Percentiles rank a stretch among this genome's conserved stretches.
phyloP scores from a whole-genome alignment of 2,888 invertebrate genomes.

The Lamellibrachia columna region DNA sequence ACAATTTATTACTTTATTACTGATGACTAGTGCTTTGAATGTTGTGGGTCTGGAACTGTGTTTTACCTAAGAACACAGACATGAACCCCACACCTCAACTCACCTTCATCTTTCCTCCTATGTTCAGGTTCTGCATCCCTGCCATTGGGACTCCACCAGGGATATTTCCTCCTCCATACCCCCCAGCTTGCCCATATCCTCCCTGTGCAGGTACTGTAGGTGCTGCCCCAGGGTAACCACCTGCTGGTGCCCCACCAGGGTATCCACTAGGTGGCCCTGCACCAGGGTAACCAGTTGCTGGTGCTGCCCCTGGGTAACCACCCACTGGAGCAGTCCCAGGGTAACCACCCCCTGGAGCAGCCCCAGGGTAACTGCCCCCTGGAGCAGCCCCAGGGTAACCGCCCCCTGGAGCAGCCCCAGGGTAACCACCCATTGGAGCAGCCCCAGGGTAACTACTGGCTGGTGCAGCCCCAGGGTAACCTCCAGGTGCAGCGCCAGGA shows the following conservation, averaged over 20 bases:
- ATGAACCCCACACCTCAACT: neutral
- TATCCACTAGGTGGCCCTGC: neutral
- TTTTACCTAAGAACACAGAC: no score
- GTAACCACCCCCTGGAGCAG: neutral
- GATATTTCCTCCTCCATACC: neutral
- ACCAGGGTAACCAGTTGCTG: neutral
- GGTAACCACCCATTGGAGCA: neutral
- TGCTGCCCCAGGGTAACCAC: neutral
- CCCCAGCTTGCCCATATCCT: neutral
- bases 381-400: neutral
- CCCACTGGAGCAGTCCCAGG: neutral
- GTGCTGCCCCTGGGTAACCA: neutral
- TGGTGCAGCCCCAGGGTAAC: neutral
- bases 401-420: neutral
- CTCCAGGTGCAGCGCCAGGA: neutral
- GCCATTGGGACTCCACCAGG: neutral
- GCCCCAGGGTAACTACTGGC: neutral
- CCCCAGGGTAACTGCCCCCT: neutral
- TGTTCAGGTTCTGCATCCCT: conserved; percentile 12
- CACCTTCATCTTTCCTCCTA: conserved; percentile 9
- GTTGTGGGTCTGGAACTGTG: no score
- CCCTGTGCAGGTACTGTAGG: neutral
- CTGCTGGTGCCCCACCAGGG: neutral
- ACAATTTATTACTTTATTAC: no score
- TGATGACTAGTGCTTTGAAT: no score